Evolutionary conservation across 2,888 invertebrate species (phyloP).

Genomic region (Dascillus cervinus): DNA sequence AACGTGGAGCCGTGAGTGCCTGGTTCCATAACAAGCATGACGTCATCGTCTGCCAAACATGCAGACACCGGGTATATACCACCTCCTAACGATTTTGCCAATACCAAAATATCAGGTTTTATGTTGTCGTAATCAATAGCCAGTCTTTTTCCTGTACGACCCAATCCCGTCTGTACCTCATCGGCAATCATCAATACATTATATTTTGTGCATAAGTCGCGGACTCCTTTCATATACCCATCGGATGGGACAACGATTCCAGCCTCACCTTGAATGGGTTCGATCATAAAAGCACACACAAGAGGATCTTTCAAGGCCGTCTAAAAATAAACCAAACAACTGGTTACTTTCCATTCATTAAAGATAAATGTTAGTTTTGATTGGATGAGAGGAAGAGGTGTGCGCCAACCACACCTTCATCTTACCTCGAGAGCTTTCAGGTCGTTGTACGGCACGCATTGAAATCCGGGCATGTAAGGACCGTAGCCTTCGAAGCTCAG

Average conservation of each 20-base stretch:
- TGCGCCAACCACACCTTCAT: too few relatives aligned
- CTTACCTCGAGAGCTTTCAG: conserved; percentile 58
- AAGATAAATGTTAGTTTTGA: too few relatives aligned
- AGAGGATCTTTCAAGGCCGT: conserved; percentile 54
- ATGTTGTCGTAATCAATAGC: conserved; percentile 69
- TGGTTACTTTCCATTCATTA: too few relatives aligned
- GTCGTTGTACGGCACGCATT: conserved; percentile 67
- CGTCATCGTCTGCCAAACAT: conserved; percentile 60
- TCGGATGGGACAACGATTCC: conserved; percentile 68
- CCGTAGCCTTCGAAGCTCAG: conserved; percentile 63
- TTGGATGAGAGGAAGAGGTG: too few relatives aligned
- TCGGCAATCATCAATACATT: conserved; percentile 79
- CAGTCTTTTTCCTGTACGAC: conserved; percentile 70
- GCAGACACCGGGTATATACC: conserved; percentile 69
- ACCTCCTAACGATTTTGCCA: conserved; percentile 80
- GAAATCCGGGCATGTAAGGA: conserved; percentile 73
- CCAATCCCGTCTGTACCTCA: conserved; percentile 77
- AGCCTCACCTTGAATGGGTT: conserved; percentile 83
- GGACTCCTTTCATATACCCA: conserved; percentile 63
- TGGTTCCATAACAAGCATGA: conserved; percentile 66
- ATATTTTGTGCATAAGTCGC: conserved; percentile 66
- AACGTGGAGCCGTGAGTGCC: conserved; percentile 75
- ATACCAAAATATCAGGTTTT: conserved; percentile 65
- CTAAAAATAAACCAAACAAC: conserved; percentile 35
- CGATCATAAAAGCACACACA: conserved; percentile 77